A percentile compares a stretch with the other conserved stretches of the same genome.
These are phyloP conservation scores for Panagrolaimus sp. DNA, from an alignment of 1,140 invertebrate genomes.

Conservation along the genomic window DNA sequence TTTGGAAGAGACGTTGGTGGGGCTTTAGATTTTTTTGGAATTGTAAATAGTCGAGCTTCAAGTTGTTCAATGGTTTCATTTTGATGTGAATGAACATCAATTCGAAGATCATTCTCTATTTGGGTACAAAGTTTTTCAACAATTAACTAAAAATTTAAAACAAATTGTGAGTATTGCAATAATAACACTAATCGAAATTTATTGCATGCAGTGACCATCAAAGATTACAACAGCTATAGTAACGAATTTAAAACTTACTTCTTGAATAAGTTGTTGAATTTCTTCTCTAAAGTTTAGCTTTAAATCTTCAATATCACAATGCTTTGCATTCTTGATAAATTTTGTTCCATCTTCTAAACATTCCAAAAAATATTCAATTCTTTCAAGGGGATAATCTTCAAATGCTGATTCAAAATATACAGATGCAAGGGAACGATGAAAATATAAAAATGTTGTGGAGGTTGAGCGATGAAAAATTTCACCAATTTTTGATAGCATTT, in stretches of 20 bases:
- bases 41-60: conserved; percentile 13
- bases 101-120: conserved; percentile 47
- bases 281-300: conserved; percentile 16
- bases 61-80: conserved; percentile 43
- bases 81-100: conserved; percentile 15
- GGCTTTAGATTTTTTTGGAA: not conserved
- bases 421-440: conserved; percentile 72
- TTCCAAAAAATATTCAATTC: conserved; percentile 59
- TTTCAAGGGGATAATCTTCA: conserved; percentile 65
- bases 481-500: conserved; percentile 56
- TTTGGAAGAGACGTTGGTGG: not conserved
- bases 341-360: conserved; percentile 25
- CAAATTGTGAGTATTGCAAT: no score
- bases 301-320: conserved; percentile 18
- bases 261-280: conserved; percentile 21
- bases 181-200: no score
- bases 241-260: conserved; percentile 63
- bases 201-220: no score
- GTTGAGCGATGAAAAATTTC: conserved; percentile 64
- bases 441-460: conserved; percentile 74
- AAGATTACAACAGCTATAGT: conserved; percentile 64
- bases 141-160: conserved; percentile 17
- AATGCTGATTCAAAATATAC: conserved; percentile 71
- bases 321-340: conserved; percentile 18
- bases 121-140: conserved; percentile 39